These are phyloP conservation scores for Trachelus troglodyta DNA, from an alignment of 2,888 invertebrate species.

Conservation along the genomic window DNA sequence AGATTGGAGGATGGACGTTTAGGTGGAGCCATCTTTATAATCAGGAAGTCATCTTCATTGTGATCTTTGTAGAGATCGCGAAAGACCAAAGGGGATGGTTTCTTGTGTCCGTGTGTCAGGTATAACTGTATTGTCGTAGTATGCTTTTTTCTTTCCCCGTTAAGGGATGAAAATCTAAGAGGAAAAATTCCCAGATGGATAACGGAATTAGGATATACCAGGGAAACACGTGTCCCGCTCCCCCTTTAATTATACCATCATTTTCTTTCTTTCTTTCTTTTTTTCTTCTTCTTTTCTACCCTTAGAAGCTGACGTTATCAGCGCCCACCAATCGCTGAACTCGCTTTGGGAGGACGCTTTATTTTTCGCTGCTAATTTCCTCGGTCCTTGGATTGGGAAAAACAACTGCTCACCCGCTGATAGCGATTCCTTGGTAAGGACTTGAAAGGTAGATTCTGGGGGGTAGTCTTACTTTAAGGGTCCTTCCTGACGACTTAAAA, in stretches of 20 bases:
- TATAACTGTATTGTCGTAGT: too few relatives aligned
- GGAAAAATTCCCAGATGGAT: background rate
- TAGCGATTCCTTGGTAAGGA: constrained; percentile 32
- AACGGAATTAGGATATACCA: background rate
- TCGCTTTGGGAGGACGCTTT: background rate
- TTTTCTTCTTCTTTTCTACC: background rate
- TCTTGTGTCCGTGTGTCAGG: too few relatives aligned
- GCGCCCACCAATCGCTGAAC: background rate
- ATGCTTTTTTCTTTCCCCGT: background rate
- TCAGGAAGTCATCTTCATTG: background rate
- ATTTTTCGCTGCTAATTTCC: constrained; percentile 50
- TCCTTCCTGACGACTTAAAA: constrained; percentile 26
- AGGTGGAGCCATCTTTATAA: background rate
- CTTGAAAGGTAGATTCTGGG: background rate
- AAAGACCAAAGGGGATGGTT: background rate
- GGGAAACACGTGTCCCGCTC: background rate
- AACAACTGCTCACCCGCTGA: constrained; percentile 50
- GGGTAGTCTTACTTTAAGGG: constrained; percentile 1
- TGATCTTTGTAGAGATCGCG: background rate
- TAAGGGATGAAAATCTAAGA: background rate
- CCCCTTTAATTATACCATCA: background rate
- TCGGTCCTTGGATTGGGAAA: constrained; percentile 41
- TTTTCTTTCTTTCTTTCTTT: background rate
- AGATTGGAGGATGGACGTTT: background rate
- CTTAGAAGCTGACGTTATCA: background rate